These are phyloP conservation scores for Aphidoletes aphidimyza DNA, from an alignment of 2,888 invertebrate species.

Conservation along the genomic window DNA sequence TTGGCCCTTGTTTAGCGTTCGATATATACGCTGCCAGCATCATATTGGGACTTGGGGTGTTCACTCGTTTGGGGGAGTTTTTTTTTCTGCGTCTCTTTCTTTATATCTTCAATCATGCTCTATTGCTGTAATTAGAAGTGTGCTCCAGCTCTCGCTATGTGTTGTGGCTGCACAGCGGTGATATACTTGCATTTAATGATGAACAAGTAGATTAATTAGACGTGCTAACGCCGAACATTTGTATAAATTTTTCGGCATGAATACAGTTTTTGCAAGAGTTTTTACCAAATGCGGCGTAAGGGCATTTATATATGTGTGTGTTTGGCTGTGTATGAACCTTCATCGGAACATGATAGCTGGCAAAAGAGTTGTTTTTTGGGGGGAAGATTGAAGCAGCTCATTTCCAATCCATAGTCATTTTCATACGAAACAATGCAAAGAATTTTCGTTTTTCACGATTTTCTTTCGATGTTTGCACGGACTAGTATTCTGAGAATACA, in stretches of 20 bases:
- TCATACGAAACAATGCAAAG: slow-evolving; percentile 10
- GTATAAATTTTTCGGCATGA: slow-evolving; percentile 25
- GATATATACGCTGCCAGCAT: not conserved
- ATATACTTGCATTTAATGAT: slow-evolving; percentile 29
- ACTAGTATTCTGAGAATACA: no score
- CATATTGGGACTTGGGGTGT: not conserved
- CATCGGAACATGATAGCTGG: not conserved
- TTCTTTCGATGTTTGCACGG: not conserved
- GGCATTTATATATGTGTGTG: not conserved
- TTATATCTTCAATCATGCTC: not conserved
- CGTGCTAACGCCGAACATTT: slow-evolving; percentile 15
- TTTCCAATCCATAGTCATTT: not conserved
- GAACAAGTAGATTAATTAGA: slow-evolving; percentile 49
- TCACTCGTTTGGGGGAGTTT: no score
- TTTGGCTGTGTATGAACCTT: not conserved
- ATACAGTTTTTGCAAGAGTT: no score
- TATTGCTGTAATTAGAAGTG: slow-evolving; percentile 3
- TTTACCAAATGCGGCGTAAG: no score
- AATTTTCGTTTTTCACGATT: not conserved
- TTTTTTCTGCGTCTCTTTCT: not conserved
- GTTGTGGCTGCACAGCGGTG: not conserved
- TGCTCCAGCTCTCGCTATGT: not conserved
- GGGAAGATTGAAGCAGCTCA: not conserved
- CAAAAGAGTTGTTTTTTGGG: not conserved
- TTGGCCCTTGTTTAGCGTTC: not conserved